Evolutionary conservation across 2,797 vertebrate species (phyloP).

Genomic region (Aldrovandia affinis): DNA sequence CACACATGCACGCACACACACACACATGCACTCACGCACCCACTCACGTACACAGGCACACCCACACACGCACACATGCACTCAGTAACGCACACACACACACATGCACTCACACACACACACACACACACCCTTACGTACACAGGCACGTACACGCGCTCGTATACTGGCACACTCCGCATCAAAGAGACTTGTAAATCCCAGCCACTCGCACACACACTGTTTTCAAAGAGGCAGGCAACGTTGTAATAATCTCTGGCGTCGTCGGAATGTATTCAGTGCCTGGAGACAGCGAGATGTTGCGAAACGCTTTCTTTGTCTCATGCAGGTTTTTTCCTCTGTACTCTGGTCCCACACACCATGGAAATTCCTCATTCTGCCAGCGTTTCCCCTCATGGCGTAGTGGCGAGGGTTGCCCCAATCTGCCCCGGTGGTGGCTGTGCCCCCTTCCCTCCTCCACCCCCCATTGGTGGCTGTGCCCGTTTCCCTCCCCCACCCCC

Average conservation of each 20-base stretch:
- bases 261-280: constrained; percentile 41
- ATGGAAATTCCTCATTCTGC: background rate
- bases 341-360: constrained; percentile 26
- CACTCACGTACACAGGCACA: constrained; percentile 16
- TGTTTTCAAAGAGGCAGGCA: constrained; percentile 36
- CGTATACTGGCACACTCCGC: constrained; percentile 40
- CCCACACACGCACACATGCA: background rate
- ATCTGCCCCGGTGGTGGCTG: background rate
- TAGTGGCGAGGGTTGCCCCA: background rate
- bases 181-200: constrained; percentile 63
- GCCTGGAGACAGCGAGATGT: constrained; percentile 39
- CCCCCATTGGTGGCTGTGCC: no score
- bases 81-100: no score
- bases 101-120: constrained; percentile 30
- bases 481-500: no score
- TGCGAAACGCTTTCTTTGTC: constrained; percentile 45
- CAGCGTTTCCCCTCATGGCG: constrained; percentile 3
- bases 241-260: constrained; percentile 45
- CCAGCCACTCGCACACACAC: constrained; percentile 35
- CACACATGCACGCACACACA: constrained; percentile 38
- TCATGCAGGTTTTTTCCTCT: constrained; percentile 20
- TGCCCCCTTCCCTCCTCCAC: no score
- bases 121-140: background rate
- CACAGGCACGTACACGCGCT: constrained; percentile 26
- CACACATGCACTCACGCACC: constrained; percentile 7